These are phyloP conservation scores for Labeo rohita DNA, from an alignment of 2,113 vertebrate genomes.

Conservation along the genomic window DNA sequence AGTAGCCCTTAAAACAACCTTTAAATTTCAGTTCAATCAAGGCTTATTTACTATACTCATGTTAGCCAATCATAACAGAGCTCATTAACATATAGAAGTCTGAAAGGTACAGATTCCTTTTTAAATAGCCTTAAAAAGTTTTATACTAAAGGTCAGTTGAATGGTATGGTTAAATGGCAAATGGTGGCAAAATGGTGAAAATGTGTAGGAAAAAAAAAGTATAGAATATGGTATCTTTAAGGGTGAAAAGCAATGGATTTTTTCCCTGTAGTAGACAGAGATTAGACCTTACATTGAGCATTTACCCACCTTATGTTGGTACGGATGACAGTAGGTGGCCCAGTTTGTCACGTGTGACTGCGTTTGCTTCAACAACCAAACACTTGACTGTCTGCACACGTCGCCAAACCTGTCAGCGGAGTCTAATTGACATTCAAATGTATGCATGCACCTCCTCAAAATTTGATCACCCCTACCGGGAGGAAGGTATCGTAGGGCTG, in stretches of 20 bases:
- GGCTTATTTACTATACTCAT: too few species aligned
- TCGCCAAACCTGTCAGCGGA: conserved; percentile 37
- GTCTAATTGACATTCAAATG: conserved; percentile 55
- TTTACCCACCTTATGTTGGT: background rate
- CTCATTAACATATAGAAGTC: too few species aligned
- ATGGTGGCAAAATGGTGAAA: background rate
- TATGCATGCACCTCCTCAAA: conserved; percentile 51
- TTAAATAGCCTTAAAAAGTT: too few species aligned
- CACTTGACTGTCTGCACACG: conserved; percentile 49
- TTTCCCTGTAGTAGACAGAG: background rate
- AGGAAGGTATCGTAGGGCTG: conserved; percentile 10
- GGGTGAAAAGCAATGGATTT: background rate
- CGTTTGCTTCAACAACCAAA: conserved; percentile 17
- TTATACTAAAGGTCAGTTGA: too few species aligned
- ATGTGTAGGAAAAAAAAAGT: background rate
- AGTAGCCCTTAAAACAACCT: too few species aligned
- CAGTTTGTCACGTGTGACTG: conserved; percentile 33
- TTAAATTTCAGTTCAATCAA: too few species aligned
- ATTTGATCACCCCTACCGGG: conserved; percentile 47
- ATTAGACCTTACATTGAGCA: background rate
- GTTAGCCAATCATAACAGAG: too few species aligned
- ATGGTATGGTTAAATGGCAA: too few species aligned
- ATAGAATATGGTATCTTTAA: background rate
- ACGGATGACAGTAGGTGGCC: conserved; percentile 26
- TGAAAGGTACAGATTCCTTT: too few species aligned